Conservation (phyloP, 2,888 invertebrate species). For the Troides aeacus region DNA sequence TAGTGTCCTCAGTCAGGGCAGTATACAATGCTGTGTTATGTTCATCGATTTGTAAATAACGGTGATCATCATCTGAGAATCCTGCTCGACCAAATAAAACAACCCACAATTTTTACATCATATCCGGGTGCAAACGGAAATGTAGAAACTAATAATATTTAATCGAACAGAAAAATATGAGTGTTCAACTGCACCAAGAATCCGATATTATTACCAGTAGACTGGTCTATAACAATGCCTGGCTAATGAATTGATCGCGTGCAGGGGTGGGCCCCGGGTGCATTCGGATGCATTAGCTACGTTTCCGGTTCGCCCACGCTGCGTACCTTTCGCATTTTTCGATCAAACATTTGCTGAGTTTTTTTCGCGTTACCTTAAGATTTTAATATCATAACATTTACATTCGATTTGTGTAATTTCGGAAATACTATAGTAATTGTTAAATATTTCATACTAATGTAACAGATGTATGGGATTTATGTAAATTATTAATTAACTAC, state of each 20-base stretch:
- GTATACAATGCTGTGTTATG: no score
- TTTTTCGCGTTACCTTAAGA: not conserved
- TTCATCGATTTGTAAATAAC: no score
- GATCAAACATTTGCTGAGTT: conserved; percentile 9
- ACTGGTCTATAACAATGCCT: conserved; percentile 52
- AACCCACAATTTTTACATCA: no score
- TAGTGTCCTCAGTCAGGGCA: no score
- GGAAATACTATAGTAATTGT: not conserved
- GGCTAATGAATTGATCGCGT: conserved; percentile 76
- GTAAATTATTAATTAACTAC: no score
- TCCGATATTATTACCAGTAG: conserved; percentile 40
- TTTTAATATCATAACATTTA: not conserved
- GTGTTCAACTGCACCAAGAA: conserved; percentile 26
- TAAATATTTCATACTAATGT: not conserved
- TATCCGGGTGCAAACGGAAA: not conserved
- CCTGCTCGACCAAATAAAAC: no score
- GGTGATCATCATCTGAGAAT: no score
- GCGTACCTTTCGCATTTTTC: conserved; percentile 34
- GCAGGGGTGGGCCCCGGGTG: conserved; percentile 57
- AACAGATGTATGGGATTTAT: no score
- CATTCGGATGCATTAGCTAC: conserved; percentile 78
- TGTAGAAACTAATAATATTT: conserved; percentile 11
- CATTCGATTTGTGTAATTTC: conserved; percentile 16
- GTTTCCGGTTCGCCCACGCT: conserved; percentile 64
- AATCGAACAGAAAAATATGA: conserved; percentile 22